phyloP scores from a whole-genome alignment of 2,888 invertebrate species.

The Rhingia rostrata region DNA sequence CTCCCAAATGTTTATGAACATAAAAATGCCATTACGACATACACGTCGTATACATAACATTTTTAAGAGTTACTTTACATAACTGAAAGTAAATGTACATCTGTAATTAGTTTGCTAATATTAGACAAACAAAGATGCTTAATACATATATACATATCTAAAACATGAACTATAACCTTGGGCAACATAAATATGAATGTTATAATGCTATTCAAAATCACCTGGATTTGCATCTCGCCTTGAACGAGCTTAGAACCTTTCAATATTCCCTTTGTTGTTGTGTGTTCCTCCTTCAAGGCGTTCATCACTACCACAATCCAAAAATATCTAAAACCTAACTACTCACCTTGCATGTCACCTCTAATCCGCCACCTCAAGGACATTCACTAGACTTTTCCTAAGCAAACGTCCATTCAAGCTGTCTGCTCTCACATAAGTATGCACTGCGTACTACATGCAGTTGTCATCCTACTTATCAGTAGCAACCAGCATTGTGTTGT shows the following conservation, averaged over 20 bases:
- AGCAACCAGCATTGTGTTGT: constrained; percentile 35
- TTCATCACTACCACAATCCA: constrained; percentile 21
- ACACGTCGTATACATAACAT: too few species aligned
- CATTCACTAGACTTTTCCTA: constrained; percentile 42
- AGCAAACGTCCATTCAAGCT: constrained; percentile 43
- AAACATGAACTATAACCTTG: constrained; percentile 1
- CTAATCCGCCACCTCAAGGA: constrained; percentile 53
- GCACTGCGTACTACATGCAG: constrained; percentile 13
- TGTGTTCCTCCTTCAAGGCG: neutral
- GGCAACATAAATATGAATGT: neutral
- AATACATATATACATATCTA: too few species aligned
- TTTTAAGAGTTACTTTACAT: too few species aligned
- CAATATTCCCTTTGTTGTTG: neutral
- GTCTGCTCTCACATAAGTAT: constrained; percentile 32
- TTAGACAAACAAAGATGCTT: too few species aligned
- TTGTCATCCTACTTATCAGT: constrained; percentile 13
- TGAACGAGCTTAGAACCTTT: constrained; percentile 16
- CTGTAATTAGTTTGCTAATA: too few species aligned
- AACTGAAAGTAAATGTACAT: too few species aligned
- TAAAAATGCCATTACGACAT: too few species aligned
- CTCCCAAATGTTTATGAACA: too few species aligned
- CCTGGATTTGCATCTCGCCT: constrained; percentile 2
- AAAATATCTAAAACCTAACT: constrained; percentile 33
- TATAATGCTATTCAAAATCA: too few species aligned
- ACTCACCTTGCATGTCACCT: constrained; percentile 32